Percentiles rank a stretch among this genome's conserved stretches.
phyloP scores from a whole-genome alignment of 2,797 vertebrate species.

The Lutjanus campechanus region DNA sequence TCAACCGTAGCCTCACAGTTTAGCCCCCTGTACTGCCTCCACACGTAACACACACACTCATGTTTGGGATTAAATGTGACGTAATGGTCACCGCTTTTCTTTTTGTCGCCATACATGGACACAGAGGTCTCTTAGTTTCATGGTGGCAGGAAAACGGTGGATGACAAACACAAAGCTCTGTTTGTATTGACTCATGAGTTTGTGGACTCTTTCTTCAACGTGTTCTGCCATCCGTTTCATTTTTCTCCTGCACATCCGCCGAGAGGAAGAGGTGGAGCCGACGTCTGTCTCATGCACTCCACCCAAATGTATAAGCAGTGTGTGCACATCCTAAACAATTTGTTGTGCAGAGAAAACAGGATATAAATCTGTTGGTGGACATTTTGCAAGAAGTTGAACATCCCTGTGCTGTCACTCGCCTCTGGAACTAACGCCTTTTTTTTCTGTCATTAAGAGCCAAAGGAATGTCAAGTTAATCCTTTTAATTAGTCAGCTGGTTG shows the following conservation, averaged over 20 bases:
- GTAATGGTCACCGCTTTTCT: constrained; percentile 25
- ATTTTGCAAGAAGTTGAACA: constrained; percentile 13
- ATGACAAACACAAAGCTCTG: constrained; percentile 47
- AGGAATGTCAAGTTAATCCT: constrained; percentile 34
- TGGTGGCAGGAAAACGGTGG: constrained; percentile 42
- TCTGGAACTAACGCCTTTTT: not conserved
- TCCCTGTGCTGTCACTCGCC: not conserved
- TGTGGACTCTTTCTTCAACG: constrained; percentile 24
- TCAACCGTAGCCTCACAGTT: not conserved
- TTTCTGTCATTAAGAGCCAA: not conserved
- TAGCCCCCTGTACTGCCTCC: not conserved
- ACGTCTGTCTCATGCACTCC: constrained; percentile 25
- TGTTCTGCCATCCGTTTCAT: constrained; percentile 18
- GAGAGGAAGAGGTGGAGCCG: constrained; percentile 63
- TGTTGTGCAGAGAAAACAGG: constrained; percentile 60
- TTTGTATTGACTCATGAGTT: constrained; percentile 52
- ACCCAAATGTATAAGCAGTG: constrained; percentile 22
- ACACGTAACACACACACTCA: constrained; percentile 22
- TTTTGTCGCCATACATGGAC: constrained; percentile 58
- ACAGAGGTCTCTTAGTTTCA: constrained; percentile 16
- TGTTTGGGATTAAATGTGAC: constrained; percentile 45
- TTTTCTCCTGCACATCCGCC: constrained; percentile 36
- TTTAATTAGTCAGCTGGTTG: constrained; percentile 41
- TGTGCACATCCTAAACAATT: constrained; percentile 58
- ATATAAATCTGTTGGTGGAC: constrained; percentile 43